Percentiles rank a stretch among this genome's conserved stretches.
Evolutionary conservation across 2,797 vertebrate genomes (phyloP).

Genomic region (Enteromius radiatus): DNA sequence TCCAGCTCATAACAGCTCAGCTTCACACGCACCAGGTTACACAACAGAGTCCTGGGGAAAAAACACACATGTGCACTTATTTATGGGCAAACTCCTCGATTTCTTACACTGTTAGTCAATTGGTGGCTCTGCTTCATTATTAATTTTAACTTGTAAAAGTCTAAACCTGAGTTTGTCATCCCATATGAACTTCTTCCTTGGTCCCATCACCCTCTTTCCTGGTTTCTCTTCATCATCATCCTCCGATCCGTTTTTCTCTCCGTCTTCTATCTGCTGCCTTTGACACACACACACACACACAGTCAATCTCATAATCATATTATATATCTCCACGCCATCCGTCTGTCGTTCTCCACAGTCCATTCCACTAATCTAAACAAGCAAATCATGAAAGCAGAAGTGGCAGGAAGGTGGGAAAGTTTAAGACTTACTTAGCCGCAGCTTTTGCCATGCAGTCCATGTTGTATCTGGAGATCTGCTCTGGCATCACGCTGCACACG

Average conservation of each 20-base stretch:
- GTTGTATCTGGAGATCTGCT: conserved; percentile 91
- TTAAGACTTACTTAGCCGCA: conserved; percentile 84
- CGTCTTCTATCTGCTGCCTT: conserved; percentile 84
- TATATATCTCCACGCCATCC: no score
- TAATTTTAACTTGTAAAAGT: background rate
- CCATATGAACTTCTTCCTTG: conserved; percentile 90
- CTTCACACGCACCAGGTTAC: conserved; percentile 95
- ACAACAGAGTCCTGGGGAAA: conserved; percentile 87
- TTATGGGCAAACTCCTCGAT: background rate
- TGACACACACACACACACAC: conserved; percentile 36
- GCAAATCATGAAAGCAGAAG: background rate
- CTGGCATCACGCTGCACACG: conserved; percentile 94
- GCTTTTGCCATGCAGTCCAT: conserved; percentile 89
- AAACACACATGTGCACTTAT: conserved; percentile 59
- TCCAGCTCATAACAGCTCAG: conserved; percentile 96
- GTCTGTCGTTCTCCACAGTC: background rate
- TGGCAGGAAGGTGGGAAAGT: conserved; percentile 59
- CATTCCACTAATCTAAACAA: background rate
- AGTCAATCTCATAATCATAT: conserved; percentile 21
- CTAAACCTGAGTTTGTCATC: conserved; percentile 85
- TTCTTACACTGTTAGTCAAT: background rate
- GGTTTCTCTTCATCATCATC: conserved; percentile 91
- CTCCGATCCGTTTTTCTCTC: conserved; percentile 86
- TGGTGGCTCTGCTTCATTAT: background rate
- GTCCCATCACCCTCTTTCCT: conserved; percentile 86